A percentile compares a stretch with the other conserved stretches of the same genome.
phyloP scores from a whole-genome alignment of 2,113 vertebrate species.

The Empidonax alnorum region DNA sequence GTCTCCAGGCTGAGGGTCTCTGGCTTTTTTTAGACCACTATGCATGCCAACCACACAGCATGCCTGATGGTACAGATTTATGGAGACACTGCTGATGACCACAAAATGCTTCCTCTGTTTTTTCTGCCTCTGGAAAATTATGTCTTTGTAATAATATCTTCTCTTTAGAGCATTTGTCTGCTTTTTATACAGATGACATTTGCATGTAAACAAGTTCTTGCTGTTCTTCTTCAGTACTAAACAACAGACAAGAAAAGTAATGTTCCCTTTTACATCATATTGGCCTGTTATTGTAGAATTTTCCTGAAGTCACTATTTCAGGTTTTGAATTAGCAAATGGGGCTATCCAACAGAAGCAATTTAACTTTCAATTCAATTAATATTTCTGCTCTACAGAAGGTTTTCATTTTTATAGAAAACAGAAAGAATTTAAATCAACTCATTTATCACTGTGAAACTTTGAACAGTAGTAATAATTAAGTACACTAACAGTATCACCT shows the following conservation, averaged over 20 bases:
- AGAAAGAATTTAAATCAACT: background rate
- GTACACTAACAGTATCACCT: background rate
- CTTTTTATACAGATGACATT: constrained; percentile 40
- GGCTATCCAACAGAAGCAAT: background rate
- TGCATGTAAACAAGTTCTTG: constrained; percentile 34
- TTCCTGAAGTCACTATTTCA: background rate
- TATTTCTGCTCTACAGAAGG: background rate
- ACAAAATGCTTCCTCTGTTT: background rate
- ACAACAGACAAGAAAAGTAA: background rate
- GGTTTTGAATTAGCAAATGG: background rate
- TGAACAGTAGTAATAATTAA: background rate
- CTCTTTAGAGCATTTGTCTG: background rate
- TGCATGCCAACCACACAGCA: background rate
- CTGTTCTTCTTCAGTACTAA: background rate
- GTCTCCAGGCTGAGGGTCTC: constrained; percentile 25
- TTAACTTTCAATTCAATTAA: background rate
- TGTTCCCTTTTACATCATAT: background rate
- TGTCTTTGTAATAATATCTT: background rate
- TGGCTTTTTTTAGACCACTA: constrained; percentile 6
- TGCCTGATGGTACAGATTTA: background rate
- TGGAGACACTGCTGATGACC: background rate
- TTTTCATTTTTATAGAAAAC: background rate
- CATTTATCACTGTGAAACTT: background rate
- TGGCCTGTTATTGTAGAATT: background rate
- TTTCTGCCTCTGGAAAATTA: background rate